phyloP scores from a whole-genome alignment of 2,888 invertebrate species.

The Torymus auratus region DNA sequence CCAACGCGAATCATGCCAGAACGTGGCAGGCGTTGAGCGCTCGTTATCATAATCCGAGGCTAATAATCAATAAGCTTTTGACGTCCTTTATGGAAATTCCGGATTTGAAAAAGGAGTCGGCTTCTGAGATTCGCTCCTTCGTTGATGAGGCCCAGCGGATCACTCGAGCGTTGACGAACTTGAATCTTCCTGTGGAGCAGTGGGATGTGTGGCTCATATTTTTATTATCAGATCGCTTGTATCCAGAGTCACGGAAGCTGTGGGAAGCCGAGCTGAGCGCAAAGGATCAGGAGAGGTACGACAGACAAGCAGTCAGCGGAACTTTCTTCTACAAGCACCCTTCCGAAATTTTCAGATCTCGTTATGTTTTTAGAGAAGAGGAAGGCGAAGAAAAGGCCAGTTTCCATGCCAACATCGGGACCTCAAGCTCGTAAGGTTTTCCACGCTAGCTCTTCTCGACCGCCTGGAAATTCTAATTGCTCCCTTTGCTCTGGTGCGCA shows the following conservation, averaged over 20 bases:
- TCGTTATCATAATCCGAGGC: constrained; percentile 23
- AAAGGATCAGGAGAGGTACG: constrained; percentile 24
- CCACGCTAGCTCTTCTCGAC: constrained; percentile 1
- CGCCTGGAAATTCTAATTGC: neutral
- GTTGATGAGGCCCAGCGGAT: constrained; percentile 30
- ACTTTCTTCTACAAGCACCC: too few species aligned
- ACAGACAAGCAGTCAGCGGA: too few species aligned
- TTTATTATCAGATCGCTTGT: constrained; percentile 8
- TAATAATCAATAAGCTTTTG: constrained; percentile 1
- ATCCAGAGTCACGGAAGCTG: constrained; percentile 32
- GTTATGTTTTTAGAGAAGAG: constrained; percentile 16
- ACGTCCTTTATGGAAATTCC: constrained; percentile 17
- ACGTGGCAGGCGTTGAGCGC: constrained; percentile 15
- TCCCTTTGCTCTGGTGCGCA: constrained; percentile 1
- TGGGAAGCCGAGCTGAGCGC: constrained; percentile 44
- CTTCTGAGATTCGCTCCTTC: constrained; percentile 17
- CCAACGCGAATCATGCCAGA: constrained; percentile 17
- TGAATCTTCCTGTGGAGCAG: constrained; percentile 19
- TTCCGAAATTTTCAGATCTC: constrained; percentile 36
- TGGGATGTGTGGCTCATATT: constrained; percentile 39
- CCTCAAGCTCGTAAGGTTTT: constrained; percentile 17
- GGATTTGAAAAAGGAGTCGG: constrained; percentile 19
- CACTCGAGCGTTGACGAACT: constrained; percentile 25
- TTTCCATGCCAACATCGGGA: neutral
- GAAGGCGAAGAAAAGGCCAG: constrained; percentile 16